Base-by-base conservation (phyloP, 1,140 invertebrate genomes). In the Trachelipus rathkii region DNA sequence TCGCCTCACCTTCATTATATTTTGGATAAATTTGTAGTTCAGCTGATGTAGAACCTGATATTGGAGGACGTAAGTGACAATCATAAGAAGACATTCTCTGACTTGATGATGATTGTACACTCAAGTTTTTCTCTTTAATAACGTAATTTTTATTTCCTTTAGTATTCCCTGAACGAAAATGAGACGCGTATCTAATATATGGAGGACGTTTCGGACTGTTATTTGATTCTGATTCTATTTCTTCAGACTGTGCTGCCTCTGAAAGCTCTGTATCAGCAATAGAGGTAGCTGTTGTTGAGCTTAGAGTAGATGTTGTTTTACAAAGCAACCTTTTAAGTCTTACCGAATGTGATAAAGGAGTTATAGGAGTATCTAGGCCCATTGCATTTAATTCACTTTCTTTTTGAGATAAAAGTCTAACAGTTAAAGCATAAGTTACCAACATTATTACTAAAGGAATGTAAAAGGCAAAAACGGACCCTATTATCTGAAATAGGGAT, bases 391-490 rank as follows among this genome's bases (percentile, higher is more conserved):
- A 85, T 76, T 92, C 92, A 83, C 91, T 91, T 77, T 90, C 88
- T 83, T 94, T 92, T 69, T 90, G 84, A 19, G 92, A 92, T 79
- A 96, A 86, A 6, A 96, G 87, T 72, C 91, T 87, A 0, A 97
- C 93, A 0, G 96, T 98, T 72, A 97, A 87, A 5, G 93, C 91
- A 83, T 97, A 98, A 2, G 95, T 97, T 45, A 95, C 86, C 82
- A 97, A 86, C 95, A 98, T 98, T 69, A 98, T 95, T 10, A 91
- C 88, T 53, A 99, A 88, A 4, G 96, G 96, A 78, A 98, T 95
- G 86, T 97, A 97, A 86, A 99, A 99, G 80, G 94, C 95, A 81
- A 97, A 90, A 81, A 97, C 92, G 53, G 94, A 96, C 15, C 94
- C 95, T 81, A 96, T 94, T 76, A 96, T 89, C 84, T 95, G 94